Conservation (phyloP, 2,888 invertebrate species). For the Dryocosmus kuriphilus region DNA sequence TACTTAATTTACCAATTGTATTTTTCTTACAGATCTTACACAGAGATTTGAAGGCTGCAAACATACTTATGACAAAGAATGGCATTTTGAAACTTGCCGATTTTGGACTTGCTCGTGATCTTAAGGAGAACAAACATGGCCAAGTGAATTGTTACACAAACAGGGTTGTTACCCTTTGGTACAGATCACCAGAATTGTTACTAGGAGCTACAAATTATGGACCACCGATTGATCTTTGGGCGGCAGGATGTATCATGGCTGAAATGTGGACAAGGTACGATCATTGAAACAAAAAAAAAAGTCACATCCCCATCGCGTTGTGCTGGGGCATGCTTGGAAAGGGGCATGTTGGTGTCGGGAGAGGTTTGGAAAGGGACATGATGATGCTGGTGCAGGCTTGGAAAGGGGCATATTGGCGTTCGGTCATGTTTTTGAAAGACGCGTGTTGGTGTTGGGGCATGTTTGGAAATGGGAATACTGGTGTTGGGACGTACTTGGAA, state of each 20-base stretch:
- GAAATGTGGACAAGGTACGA: conserved; percentile 96
- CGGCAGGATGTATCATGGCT: conserved; percentile 99
- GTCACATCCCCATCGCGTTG: too few species aligned
- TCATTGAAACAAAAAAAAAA: not conserved
- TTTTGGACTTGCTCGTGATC: conserved; percentile 97
- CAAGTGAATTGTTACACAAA: conserved; percentile 96
- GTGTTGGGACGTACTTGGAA: too few species aligned
- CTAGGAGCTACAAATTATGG: conserved; percentile 95
- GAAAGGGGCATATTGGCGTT: too few species aligned
- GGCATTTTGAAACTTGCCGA: conserved; percentile 97
- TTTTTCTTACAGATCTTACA: conserved; percentile 84
- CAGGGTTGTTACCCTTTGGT: conserved; percentile 98
- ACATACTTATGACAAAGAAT: conserved; percentile 97
- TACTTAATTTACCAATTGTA: not conserved
- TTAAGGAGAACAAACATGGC: conserved; percentile 92
- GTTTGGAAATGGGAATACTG: too few species aligned
- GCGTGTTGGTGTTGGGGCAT: too few species aligned
- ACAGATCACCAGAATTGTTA: conserved; percentile 86
- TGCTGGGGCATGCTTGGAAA: too few species aligned
- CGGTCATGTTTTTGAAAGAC: too few species aligned
- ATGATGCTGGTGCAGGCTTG: too few species aligned
- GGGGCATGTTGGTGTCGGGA: too few species aligned
- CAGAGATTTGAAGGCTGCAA: conserved; percentile 99
- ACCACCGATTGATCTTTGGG: conserved; percentile 97
- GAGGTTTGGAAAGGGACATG: too few species aligned